Percentiles rank a stretch among this genome's conserved stretches.
These are phyloP conservation scores for Chelon labrosus DNA, from an alignment of 2,797 vertebrate species.

Conservation along the genomic window DNA sequence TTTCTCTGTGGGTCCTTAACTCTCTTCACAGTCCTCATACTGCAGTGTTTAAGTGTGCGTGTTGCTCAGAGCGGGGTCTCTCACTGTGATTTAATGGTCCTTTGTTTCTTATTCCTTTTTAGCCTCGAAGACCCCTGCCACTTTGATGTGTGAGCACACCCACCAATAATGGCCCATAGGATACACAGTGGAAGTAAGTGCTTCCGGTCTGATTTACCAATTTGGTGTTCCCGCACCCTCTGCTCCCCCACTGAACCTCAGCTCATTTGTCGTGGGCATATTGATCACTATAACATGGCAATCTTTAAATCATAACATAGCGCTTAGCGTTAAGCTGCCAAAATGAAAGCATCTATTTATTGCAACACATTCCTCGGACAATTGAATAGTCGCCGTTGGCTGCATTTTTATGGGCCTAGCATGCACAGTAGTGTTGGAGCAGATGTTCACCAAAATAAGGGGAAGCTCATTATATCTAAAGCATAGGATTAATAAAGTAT, in stretches of 20 bases:
- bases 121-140: conserved; percentile 76
- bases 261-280: conserved; percentile 56
- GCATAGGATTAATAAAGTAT: conserved; percentile 35
- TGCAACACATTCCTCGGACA: conserved; percentile 8
- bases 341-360: conserved; percentile 31
- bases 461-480: conserved; percentile 13
- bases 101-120: conserved; percentile 76
- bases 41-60: conserved; percentile 54
- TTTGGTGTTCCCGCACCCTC: conserved; percentile 14
- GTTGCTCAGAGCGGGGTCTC: conserved; percentile 31
- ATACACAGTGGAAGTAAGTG: conserved; percentile 83
- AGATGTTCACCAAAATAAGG: conserved; percentile 13
- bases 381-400: background rate
- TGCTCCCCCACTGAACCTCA: conserved; percentile 40
- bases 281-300: conserved; percentile 49
- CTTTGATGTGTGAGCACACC: conserved; percentile 79
- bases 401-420: conserved; percentile 2
- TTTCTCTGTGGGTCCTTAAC: conserved; percentile 54
- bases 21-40: conserved; percentile 48
- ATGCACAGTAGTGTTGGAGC: background rate
- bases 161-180: conserved; percentile 78
- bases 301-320: conserved; percentile 58
- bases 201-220: conserved; percentile 78
- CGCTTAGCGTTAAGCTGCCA: conserved; percentile 20
- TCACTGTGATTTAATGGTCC: conserved; percentile 66